phyloP scores from a whole-genome alignment of 2,113 vertebrate genomes.

The Benitochromis conjunctus region DNA sequence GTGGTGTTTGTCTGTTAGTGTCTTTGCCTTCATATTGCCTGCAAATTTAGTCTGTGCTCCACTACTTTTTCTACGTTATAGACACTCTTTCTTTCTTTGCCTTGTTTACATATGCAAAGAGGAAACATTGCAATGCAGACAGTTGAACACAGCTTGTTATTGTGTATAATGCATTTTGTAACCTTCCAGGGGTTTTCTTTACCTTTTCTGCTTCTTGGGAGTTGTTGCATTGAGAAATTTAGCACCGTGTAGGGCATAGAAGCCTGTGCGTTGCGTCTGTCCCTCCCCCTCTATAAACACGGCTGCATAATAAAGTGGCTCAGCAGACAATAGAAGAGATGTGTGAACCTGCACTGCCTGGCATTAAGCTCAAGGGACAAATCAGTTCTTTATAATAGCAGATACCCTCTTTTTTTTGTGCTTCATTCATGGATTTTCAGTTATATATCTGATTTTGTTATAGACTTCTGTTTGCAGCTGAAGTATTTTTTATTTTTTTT shows the following conservation, averaged over 20 bases:
- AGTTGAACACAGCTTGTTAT: background rate
- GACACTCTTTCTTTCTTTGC: background rate
- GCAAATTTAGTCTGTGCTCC: background rate
- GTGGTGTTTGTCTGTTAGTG: background rate
- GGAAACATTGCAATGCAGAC: background rate
- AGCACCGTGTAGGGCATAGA: conserved; percentile 7
- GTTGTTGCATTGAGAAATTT: conserved; percentile 23
- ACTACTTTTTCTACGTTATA: background rate
- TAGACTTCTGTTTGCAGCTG: background rate
- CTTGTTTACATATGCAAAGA: background rate
- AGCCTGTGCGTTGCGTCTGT: background rate
- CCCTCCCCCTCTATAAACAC: conserved; percentile 50
- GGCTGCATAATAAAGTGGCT: conserved; percentile 57
- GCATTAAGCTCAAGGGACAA: conserved; percentile 29
- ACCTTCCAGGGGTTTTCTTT: background rate
- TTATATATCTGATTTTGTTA: background rate
- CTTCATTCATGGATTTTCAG: background rate
- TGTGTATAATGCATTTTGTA: background rate
- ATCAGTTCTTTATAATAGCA: background rate
- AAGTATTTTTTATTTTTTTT: background rate
- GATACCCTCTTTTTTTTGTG: background rate
- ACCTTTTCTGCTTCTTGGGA: background rate
- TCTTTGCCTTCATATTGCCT: background rate
- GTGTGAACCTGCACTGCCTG: conserved; percentile 48
- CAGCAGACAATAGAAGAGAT: conserved; percentile 57